phyloP scores from a whole-genome alignment of 2,888 invertebrate genomes.

The Drosophila testacea region DNA sequence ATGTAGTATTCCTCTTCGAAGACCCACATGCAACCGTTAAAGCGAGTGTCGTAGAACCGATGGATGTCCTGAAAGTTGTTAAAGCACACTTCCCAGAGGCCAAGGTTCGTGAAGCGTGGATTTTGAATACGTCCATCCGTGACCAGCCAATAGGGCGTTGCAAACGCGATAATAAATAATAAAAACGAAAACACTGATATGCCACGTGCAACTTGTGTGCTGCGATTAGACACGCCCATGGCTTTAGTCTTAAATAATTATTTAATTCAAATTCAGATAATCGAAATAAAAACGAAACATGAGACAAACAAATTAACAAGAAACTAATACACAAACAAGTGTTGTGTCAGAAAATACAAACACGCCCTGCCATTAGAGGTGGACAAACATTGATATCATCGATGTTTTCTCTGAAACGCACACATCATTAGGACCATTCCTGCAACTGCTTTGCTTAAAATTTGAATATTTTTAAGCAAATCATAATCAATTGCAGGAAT shows the following conservation, averaged over 20 bases:
- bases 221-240: slow-evolving; percentile 85
- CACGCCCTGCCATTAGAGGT: slow-evolving; percentile 43
- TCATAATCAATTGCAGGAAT: too few relatives aligned
- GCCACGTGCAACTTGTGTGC: slow-evolving; percentile 86
- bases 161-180: slow-evolving; percentile 92
- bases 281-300: slow-evolving; percentile 5
- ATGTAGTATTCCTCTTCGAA: slow-evolving; percentile 98
- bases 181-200: slow-evolving; percentile 89
- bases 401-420: too few relatives aligned
- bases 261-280: slow-evolving; percentile 1
- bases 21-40: slow-evolving; percentile 97
- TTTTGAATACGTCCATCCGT: slow-evolving; percentile 91
- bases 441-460: too few relatives aligned
- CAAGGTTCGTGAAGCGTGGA: slow-evolving; percentile 93
- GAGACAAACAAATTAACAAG: slow-evolving; percentile 18
- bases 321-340: slow-evolving; percentile 34
- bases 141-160: slow-evolving; percentile 95
- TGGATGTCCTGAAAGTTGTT: slow-evolving; percentile 94
- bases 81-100: slow-evolving; percentile 98
- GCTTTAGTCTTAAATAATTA: neutral
- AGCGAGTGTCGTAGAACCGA: slow-evolving; percentile 93
- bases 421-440: too few relatives aligned
- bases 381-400: too few relatives aligned
- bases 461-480: too few relatives aligned
- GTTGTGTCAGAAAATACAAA: slow-evolving; percentile 44